phyloP scores from a whole-genome alignment of 2,888 invertebrate species.

The Limenitis camilla region DNA sequence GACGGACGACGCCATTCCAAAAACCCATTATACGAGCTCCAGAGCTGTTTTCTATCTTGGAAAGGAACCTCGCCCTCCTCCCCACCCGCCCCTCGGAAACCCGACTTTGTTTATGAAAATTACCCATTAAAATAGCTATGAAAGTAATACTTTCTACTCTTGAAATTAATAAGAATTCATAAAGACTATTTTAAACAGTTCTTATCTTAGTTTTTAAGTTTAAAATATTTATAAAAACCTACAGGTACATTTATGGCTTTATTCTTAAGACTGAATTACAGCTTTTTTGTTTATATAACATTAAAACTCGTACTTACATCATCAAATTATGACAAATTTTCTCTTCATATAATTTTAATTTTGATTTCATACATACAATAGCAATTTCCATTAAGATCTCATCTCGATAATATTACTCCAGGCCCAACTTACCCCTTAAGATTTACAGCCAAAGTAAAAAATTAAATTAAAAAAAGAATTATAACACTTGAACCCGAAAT shows the following conservation, averaged over 20 bases:
- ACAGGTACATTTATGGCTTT: too few species aligned
- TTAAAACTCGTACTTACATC: too few species aligned
- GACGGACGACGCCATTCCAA: constrained; percentile 82
- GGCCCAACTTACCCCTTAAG: constrained; percentile 39
- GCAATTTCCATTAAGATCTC: constrained; percentile 6
- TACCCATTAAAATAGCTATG: constrained; percentile 74
- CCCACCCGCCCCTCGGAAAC: constrained; percentile 55
- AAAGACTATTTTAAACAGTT: constrained; percentile 58
- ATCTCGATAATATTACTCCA: neutral
- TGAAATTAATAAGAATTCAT: constrained; percentile 74
- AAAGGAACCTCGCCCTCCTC: constrained; percentile 55
- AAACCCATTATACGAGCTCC: constrained; percentile 81
- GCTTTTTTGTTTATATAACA: too few species aligned
- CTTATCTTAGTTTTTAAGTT: neutral
- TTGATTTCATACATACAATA: constrained; percentile 9
- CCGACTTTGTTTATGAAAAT: constrained; percentile 74
- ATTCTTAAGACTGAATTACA: too few species aligned
- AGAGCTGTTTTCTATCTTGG: constrained; percentile 77
- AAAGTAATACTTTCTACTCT: constrained; percentile 72
- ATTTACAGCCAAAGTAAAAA: constrained; percentile 62
- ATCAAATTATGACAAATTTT: too few species aligned
- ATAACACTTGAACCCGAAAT: constrained; percentile 70
- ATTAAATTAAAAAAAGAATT: constrained; percentile 74
- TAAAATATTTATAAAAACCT: neutral
- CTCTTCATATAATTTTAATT: too few species aligned